Evolutionary conservation across 2,797 vertebrate species (phyloP).

Genomic region (Brachyrhaphis roseni): DNA sequence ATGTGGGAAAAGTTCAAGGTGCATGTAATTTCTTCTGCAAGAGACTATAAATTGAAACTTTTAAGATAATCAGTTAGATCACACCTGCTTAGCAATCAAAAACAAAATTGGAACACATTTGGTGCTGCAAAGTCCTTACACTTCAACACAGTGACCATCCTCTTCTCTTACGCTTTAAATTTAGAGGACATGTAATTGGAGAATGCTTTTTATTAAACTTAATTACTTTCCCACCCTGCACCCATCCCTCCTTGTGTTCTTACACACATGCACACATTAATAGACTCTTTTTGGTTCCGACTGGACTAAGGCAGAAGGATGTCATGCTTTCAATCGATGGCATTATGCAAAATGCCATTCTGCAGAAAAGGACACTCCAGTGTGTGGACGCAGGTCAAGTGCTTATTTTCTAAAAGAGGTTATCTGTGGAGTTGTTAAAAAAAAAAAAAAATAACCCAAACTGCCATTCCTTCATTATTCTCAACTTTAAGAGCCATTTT

Average conservation of each 20-base stretch:
- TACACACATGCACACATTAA: slow-evolving; percentile 17
- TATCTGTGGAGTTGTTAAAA: slow-evolving; percentile 54
- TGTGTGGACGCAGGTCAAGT: slow-evolving; percentile 74
- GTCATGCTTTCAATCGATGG: slow-evolving; percentile 81
- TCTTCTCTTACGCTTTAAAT: slow-evolving; percentile 17
- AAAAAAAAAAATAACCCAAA: slow-evolving; percentile 55
- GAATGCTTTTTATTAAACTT: slow-evolving; percentile 34
- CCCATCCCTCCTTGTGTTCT: slow-evolving; percentile 22
- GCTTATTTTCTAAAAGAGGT: slow-evolving; percentile 65
- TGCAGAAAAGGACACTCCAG: slow-evolving; percentile 74
- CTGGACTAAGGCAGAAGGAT: slow-evolving; percentile 71
- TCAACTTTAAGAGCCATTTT: slow-evolving; percentile 54
- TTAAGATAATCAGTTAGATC: neutral
- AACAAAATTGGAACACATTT: neutral
- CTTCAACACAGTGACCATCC: neutral
- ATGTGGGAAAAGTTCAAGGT: neutral
- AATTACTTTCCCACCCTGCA: slow-evolving; percentile 26
- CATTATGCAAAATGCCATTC: slow-evolving; percentile 82
- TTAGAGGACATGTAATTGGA: slow-evolving; percentile 38
- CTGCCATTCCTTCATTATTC: slow-evolving; percentile 40
- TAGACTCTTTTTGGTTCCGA: slow-evolving; percentile 33
- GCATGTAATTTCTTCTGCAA: neutral
- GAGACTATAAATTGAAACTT: neutral
- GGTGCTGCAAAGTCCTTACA: neutral
- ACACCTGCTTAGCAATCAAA: neutral